Evolutionary conservation across 2,888 invertebrate genomes (phyloP).

Genomic region (Hypercompe scribonia): DNA sequence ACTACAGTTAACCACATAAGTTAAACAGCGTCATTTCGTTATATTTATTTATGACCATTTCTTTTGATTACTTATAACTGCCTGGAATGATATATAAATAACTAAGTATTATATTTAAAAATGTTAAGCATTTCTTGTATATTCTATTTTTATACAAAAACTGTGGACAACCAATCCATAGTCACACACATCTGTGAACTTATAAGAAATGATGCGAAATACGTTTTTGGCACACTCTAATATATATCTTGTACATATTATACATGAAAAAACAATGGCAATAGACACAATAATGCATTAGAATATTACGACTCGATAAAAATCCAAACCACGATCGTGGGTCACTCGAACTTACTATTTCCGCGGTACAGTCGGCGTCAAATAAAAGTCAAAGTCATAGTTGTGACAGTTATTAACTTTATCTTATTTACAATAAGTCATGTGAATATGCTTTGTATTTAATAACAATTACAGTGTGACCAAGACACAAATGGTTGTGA

Average conservation of each 20-base stretch:
- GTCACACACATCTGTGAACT: not conserved
- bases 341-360: not conserved
- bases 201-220: not conserved
- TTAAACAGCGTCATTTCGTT: not conserved
- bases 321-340: not conserved
- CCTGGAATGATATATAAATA: not conserved
- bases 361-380: not conserved
- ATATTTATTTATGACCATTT: not conserved
- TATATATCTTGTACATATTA: too few species aligned
- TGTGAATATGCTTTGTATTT: not conserved
- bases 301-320: not conserved
- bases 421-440: not conserved
- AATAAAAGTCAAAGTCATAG: too few species aligned
- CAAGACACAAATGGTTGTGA: not conserved
- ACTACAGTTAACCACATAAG: constrained; percentile 34
- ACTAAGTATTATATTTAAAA: not conserved
- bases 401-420: not conserved
- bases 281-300: not conserved
- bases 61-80: not conserved
- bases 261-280: too few species aligned
- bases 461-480: not conserved
- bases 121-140: not conserved
- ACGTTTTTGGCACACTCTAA: too few species aligned
- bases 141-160: not conserved
- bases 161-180: not conserved